Evolutionary conservation across 2,113 vertebrate genomes (phyloP).

Genomic region (western clawed frog (Xenopus tropicalis)): UCB_Xtro_10.0 CM004448.2:107620001-107620500

Average conservation of each 20-base stretch:
- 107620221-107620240: no score
- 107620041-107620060: no score
- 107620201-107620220: no score
- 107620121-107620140: no score
- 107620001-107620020: no score
- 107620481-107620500: slow-evolving; percentile 55
- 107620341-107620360: slow-evolving; percentile 52
- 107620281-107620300: background rate
- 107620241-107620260: background rate
- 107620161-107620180: no score
- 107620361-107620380: slow-evolving; percentile 58
- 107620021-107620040: no score
- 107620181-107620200: no score
- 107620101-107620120: no score
- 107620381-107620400: slow-evolving; percentile 47
- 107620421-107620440: slow-evolving; percentile 52
- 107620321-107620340: slow-evolving; percentile 24
- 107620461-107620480: slow-evolving; percentile 56
- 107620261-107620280: background rate
- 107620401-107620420: slow-evolving; percentile 57
- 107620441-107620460: slow-evolving; percentile 49
- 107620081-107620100: no score
- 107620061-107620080: no score
- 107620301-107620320: slow-evolving; percentile 9
- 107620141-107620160: no score